A percentile compares a stretch with the other conserved stretches of the same genome.
phyloP scores from a whole-genome alignment of 2,888 invertebrate genomes.

The Carabus problematicus region DNA sequence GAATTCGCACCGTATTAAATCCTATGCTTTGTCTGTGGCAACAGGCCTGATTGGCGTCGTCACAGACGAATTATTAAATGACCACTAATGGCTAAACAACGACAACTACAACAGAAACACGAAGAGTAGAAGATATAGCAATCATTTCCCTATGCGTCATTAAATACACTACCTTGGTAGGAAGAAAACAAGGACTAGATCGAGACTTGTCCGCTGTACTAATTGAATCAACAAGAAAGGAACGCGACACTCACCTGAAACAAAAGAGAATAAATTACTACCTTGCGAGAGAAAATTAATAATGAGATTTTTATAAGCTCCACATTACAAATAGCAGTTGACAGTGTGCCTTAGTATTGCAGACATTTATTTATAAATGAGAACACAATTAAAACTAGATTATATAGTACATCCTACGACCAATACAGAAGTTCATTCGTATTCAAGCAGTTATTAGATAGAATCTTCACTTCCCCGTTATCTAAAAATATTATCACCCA shows the following conservation, averaged over 20 bases:
- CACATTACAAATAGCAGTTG: slow-evolving; percentile 23
- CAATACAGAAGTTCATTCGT: no score
- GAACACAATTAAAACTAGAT: no score
- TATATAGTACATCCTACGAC: no score
- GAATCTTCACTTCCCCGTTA: no score
- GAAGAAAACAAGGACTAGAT: neutral
- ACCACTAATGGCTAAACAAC: neutral
- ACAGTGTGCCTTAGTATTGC: slow-evolving; percentile 3
- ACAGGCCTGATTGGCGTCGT: neutral
- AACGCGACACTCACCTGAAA: slow-evolving; percentile 35
- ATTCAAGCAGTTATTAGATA: no score
- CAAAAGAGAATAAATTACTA: slow-evolving; percentile 39
- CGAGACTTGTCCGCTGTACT: neutral
- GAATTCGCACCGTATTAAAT: slow-evolving; percentile 32
- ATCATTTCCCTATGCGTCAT: no score
- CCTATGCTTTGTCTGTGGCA: slow-evolving; percentile 12
- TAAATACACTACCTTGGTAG: neutral
- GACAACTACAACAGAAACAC: no score
- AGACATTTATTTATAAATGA: no score
- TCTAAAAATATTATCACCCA: no score
- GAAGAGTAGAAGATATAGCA: no score
- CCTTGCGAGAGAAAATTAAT: slow-evolving; percentile 27
- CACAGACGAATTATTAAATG: slow-evolving; percentile 2
- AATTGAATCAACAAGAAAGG: slow-evolving; percentile 37
- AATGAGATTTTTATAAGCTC: slow-evolving; percentile 30